phyloP scores from a whole-genome alignment of 2,888 invertebrate species.

The Dinocampus coccinellae region DNA sequence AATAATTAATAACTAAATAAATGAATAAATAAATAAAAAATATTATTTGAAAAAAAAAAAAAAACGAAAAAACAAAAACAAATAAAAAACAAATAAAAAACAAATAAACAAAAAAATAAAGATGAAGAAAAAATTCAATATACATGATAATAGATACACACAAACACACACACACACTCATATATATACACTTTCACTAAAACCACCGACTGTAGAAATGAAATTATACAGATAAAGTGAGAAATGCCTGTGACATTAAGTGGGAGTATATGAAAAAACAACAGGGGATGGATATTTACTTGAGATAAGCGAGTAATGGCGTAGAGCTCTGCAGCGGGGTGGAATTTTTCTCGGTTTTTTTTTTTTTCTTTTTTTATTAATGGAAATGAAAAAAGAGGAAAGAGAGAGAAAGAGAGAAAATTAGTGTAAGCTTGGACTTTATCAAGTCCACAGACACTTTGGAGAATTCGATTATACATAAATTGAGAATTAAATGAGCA shows the following conservation, averaged over 20 bases:
- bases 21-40: too few species aligned
- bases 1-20: too few species aligned
- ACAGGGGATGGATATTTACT: conserved; percentile 2
- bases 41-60: conserved; percentile 9
- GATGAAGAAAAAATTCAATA: not conserved
- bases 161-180: conserved; percentile 38
- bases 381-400: too few species aligned
- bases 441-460: conserved; percentile 10
- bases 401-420: conserved; percentile 5
- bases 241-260: conserved; percentile 2
- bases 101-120: conserved; percentile 22
- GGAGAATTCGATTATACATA: conserved; percentile 29
- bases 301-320: not conserved
- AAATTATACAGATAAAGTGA: conserved; percentile 13
- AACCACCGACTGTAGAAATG: not conserved
- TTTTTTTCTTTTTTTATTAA: conserved; percentile 18
- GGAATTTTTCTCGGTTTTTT: conserved; percentile 49
- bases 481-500: conserved; percentile 39
- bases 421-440: conserved; percentile 15
- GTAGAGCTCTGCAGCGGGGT: conserved; percentile 28
- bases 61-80: conserved; percentile 10
- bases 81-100: too few species aligned
- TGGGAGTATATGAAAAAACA: not conserved
- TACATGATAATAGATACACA: not conserved
- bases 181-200: not conserved